phyloP scores from a whole-genome alignment of 2,888 invertebrate species.

The Eupeodes luniger region DNA sequence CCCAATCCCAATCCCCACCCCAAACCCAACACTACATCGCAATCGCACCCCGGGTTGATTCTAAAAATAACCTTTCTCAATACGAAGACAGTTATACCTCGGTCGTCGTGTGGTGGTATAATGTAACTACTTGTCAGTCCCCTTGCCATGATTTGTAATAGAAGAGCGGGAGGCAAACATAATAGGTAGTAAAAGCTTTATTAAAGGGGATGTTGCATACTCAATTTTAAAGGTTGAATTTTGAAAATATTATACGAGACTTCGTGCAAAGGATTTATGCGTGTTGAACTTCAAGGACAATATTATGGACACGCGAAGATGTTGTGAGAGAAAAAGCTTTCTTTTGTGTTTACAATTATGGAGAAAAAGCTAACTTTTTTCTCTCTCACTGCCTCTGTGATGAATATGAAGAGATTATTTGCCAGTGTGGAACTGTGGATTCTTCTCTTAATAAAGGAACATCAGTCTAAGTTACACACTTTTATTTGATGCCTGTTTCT shows the following conservation, averaged over 20 bases:
- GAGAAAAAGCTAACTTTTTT: constrained; percentile 46
- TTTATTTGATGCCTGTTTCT: neutral
- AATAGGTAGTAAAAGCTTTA: constrained; percentile 30
- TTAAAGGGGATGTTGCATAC: constrained; percentile 68
- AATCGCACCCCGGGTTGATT: constrained; percentile 40
- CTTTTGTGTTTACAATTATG: neutral
- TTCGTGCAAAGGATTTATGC: constrained; percentile 45
- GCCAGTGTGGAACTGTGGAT: constrained; percentile 23
- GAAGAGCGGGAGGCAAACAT: neutral
- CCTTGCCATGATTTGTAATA: neutral
- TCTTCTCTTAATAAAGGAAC: neutral
- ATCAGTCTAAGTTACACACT: neutral
- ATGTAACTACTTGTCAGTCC: constrained; percentile 37
- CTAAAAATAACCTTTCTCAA: constrained; percentile 76
- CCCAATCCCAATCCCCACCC: too few relatives aligned
- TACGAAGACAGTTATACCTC: constrained; percentile 67
- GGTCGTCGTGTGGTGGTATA: constrained; percentile 40
- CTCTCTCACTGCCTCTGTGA: constrained; percentile 5
- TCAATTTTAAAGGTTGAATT: constrained; percentile 34
- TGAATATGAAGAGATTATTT: neutral
- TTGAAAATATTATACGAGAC: constrained; percentile 10
- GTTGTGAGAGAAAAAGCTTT: constrained; percentile 51
- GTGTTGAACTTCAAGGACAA: constrained; percentile 63
- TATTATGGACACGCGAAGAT: constrained; percentile 17
- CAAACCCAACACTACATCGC: too few relatives aligned